phyloP scores from a whole-genome alignment of 2,113 vertebrate species.

The Chrysemys picta region DNA sequence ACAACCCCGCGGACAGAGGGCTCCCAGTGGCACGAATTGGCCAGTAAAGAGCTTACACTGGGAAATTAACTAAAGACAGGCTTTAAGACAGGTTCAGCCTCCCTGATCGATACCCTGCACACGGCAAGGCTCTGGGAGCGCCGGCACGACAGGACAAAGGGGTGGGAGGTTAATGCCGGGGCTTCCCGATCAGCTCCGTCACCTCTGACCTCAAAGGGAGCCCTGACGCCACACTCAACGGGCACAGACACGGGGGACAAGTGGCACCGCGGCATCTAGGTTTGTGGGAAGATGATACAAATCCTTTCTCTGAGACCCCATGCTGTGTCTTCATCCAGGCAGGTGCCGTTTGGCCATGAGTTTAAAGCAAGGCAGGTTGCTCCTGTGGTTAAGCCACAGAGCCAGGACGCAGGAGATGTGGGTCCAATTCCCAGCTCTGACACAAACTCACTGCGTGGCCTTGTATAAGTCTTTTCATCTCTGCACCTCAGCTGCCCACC shows the following conservation, averaged over 20 bases:
- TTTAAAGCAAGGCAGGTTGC: background rate
- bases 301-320: background rate
- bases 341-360: background rate
- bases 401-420: background rate
- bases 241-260: background rate
- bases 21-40: background rate
- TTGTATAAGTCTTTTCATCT: background rate
- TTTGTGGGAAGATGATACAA: background rate
- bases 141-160: background rate
- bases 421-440: background rate
- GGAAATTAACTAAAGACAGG: background rate
- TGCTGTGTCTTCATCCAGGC: background rate
- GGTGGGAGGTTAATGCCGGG: background rate
- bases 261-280: background rate
- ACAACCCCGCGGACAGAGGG: accelerated
- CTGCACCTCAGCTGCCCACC: background rate
- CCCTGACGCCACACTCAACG: background rate
- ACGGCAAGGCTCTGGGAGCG: background rate
- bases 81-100: background rate
- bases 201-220: background rate
- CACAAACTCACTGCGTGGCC: background rate
- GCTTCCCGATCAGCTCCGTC: background rate
- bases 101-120: background rate
- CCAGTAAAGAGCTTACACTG: background rate
- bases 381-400: background rate